These are phyloP conservation scores for Hippocampus kuda DNA, from an alignment of 2,797 vertebrate genomes.

Conservation along the genomic window DNA sequence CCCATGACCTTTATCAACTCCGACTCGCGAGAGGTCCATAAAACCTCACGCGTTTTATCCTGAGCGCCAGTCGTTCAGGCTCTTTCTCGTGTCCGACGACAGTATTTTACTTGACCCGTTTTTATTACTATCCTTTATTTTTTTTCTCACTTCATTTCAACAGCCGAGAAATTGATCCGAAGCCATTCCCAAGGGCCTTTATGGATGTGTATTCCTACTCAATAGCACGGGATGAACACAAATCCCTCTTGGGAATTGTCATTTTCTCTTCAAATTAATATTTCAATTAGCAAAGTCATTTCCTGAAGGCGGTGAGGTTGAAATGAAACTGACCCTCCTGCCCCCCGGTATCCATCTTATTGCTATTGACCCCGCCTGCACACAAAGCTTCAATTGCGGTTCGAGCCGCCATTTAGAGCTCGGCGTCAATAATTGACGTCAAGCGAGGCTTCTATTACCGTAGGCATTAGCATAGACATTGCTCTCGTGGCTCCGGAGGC, in stretches of 20 bases:
- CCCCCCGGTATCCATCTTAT: constrained; percentile 37
- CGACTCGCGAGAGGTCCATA: constrained; percentile 31
- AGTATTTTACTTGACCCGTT: too few species aligned
- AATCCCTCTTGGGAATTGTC: constrained; percentile 46
- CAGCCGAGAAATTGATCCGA: not conserved
- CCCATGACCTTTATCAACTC: constrained; percentile 35
- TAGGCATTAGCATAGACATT: constrained; percentile 60
- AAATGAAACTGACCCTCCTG: constrained; percentile 55
- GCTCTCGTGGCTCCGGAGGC: constrained; percentile 29
- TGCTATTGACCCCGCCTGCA: constrained; percentile 38
- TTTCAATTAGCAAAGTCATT: constrained; percentile 59
- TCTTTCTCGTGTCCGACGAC: not conserved
- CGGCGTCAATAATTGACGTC: constrained; percentile 60
- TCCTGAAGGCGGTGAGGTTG: constrained; percentile 29
- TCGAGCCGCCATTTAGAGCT: constrained; percentile 58
- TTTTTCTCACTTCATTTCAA: too few species aligned
- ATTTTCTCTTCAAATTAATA: constrained; percentile 60
- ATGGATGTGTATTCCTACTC: constrained; percentile 27
- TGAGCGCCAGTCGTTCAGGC: constrained; percentile 12
- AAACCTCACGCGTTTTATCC: constrained; percentile 32
- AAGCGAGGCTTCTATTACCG: constrained; percentile 41
- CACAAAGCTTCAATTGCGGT: constrained; percentile 52
- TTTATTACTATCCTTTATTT: too few species aligned
- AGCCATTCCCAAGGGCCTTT: constrained; percentile 1
- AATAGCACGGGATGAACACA: constrained; percentile 28